These are phyloP conservation scores for Anoura caudifer DNA, from an alignment of 2,113 vertebrate species.

Conservation along the genomic window DNA sequence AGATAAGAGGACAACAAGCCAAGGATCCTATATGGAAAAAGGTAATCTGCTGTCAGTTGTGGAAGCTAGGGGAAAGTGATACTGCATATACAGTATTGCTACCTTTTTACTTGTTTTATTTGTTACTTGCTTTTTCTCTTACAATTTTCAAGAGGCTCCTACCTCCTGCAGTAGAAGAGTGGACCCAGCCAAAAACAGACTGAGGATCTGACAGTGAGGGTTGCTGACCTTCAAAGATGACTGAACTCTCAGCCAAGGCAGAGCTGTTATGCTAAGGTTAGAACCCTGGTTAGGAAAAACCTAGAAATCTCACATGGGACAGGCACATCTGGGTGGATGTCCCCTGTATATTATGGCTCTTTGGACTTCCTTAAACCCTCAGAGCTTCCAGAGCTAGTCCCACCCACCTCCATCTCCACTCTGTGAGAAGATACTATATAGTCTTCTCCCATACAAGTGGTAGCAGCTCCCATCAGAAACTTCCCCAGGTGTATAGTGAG, in stretches of 20 bases:
- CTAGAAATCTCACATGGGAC: background rate
- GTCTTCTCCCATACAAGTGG: background rate
- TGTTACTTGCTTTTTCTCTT: background rate
- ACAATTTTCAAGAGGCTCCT: background rate
- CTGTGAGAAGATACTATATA: background rate
- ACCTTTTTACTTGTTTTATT: background rate
- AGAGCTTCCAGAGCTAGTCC: background rate
- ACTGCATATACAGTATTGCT: background rate
- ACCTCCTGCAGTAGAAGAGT: background rate
- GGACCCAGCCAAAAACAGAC: background rate
- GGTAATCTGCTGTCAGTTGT: background rate
- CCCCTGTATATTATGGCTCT: background rate
- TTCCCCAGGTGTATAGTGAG: background rate
- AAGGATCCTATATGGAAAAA: background rate
- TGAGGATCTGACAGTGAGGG: background rate
- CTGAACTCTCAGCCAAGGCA: background rate
- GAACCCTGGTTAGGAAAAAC: background rate
- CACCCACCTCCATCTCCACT: background rate
- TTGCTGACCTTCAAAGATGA: background rate
- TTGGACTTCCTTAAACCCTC: background rate
- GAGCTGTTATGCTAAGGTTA: background rate
- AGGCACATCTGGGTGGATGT: background rate
- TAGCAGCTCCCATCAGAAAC: background rate
- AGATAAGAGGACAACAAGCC: background rate
- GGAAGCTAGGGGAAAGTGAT: background rate